Evolutionary conservation across 2,888 invertebrate species (phyloP).

Genomic region (Drosophila stalkeri): DNA sequence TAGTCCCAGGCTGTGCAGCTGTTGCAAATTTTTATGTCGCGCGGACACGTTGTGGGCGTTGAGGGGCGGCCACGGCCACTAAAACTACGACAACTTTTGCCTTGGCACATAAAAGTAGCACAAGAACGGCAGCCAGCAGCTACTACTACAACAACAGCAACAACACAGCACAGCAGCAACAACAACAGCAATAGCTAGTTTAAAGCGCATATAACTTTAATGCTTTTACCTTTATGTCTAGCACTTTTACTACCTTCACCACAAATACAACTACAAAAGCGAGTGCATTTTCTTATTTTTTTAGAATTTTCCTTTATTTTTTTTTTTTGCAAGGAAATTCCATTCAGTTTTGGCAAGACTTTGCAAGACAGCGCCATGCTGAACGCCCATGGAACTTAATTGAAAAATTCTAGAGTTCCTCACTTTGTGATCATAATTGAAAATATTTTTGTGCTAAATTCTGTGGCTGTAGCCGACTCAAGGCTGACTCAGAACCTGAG

Average conservation of each 20-base stretch:
- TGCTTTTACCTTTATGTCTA: constrained; percentile 78
- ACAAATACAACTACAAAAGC: constrained; percentile 33
- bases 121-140: constrained; percentile 39
- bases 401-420: constrained; percentile 78
- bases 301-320: constrained; percentile 18
- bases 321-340: constrained; percentile 61
- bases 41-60: constrained; percentile 75
- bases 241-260: constrained; percentile 69
- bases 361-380: constrained; percentile 33
- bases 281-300: constrained; percentile 25
- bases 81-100: constrained; percentile 76
- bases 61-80: constrained; percentile 40
- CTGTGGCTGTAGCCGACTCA: constrained; percentile 52
- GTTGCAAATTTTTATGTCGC: constrained; percentile 80
- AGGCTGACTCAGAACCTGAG: constrained; percentile 11
- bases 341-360: constrained; percentile 54
- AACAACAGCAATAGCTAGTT: constrained; percentile 50
- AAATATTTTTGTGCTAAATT: constrained; percentile 77
- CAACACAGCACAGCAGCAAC: constrained; percentile 33
- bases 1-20: constrained; percentile 67
- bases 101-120: constrained; percentile 73
- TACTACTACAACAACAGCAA: constrained; percentile 7
- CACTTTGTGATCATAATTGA: constrained; percentile 75
- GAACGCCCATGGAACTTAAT: constrained; percentile 61
- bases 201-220: constrained; percentile 81